Percentiles rank a stretch among this genome's conserved stretches.
Conservation (phyloP, 2,113 vertebrate species). For the Tychaedon coryphoeus region DNA sequence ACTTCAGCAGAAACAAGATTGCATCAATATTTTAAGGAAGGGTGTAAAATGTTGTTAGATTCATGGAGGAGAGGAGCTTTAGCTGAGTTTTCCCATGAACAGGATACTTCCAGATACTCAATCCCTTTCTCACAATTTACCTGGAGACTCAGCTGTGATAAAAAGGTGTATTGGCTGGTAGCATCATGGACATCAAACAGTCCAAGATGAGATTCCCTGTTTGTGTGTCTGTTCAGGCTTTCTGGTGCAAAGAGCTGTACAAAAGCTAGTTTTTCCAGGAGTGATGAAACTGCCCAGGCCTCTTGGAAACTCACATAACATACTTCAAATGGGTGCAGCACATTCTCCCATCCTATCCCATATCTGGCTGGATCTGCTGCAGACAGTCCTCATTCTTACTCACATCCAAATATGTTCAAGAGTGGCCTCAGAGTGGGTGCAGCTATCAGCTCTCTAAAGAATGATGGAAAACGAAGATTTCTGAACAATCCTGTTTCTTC, state of each 20-base stretch:
- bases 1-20: not conserved
- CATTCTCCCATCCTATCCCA: not conserved
- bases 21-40: not conserved
- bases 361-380: not conserved
- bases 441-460: not conserved
- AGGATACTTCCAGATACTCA: not conserved
- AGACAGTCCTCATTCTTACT: not conserved
- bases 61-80: not conserved
- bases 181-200: not conserved
- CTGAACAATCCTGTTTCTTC: not conserved
- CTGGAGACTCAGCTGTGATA: not conserved
- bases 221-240: not conserved
- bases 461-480: not conserved
- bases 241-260: not conserved
- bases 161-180: not conserved
- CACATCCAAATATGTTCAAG: not conserved
- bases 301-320: not conserved
- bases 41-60: not conserved
- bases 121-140: not conserved
- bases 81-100: not conserved
- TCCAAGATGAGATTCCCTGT: not conserved
- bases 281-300: not conserved
- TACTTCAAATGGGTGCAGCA: not conserved
- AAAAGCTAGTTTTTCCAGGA: not conserved
- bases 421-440: not conserved